A percentile compares a stretch with the other conserved stretches of the same genome.
Conservation (phyloP, 2,113 vertebrate species). For the Amblyornis subalaris region DNA sequence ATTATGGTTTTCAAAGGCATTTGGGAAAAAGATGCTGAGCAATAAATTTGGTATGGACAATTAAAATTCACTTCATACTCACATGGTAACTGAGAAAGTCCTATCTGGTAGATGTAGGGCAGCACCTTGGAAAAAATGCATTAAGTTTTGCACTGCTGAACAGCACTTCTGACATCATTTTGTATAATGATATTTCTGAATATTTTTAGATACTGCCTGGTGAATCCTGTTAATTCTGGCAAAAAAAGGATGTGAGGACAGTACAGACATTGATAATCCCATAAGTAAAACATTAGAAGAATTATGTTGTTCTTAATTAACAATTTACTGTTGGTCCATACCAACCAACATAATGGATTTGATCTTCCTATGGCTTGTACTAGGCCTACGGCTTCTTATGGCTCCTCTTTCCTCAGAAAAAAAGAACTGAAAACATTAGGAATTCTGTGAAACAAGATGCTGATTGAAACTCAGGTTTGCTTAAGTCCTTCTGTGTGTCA, state of each 20-base stretch:
- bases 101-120: background rate
- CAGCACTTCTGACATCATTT: background rate
- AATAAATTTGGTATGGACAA: background rate
- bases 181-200: background rate
- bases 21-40: background rate
- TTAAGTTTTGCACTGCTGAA: background rate
- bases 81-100: background rate
- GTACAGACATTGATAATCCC: background rate
- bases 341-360: background rate
- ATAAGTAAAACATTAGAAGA: background rate
- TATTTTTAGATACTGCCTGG: background rate
- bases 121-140: background rate
- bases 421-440: background rate
- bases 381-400: background rate
- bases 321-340: background rate
- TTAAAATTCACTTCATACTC: background rate
- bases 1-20: background rate
- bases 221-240: background rate
- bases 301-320: background rate
- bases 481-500: background rate
- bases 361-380: background rate
- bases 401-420: background rate
- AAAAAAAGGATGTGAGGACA: background rate
- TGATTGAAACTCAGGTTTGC: background rate
- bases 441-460: background rate